These are phyloP conservation scores for Catostomus latipinnis DNA, from an alignment of 2,797 vertebrate genomes.

Conservation along the genomic window DNA sequence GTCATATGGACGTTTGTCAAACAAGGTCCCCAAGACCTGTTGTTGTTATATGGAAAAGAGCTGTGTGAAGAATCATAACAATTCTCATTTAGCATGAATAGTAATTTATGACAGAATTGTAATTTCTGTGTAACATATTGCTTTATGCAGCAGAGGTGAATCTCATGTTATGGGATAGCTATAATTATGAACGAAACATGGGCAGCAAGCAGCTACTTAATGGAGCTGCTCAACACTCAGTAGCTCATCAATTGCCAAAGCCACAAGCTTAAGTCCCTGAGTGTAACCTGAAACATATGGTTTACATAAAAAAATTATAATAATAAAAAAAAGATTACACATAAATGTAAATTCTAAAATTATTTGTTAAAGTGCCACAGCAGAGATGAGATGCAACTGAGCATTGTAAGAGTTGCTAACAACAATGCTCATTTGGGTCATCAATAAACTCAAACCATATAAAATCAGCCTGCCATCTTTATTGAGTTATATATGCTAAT, in stretches of 20 bases:
- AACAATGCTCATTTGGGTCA: slow-evolving; percentile 26
- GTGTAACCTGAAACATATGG: too few species aligned
- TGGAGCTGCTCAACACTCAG: too few species aligned
- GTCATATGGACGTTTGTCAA: too few species aligned
- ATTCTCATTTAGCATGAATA: too few species aligned
- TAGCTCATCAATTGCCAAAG: too few species aligned
- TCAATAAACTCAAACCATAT: slow-evolving; percentile 39
- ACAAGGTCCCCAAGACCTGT: too few species aligned
- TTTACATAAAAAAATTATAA: background rate
- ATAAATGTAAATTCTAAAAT: background rate
- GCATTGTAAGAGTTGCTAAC: slow-evolving; percentile 6
- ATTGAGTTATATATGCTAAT: slow-evolving; percentile 48
- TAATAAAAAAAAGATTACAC: background rate
- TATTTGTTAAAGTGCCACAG: background rate
- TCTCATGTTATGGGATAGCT: slow-evolving; percentile 1
- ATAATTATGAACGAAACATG: background rate
- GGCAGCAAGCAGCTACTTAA: background rate
- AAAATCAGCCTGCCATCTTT: slow-evolving; percentile 43
- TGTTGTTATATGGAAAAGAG: too few species aligned
- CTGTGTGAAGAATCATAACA: too few species aligned
- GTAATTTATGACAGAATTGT: too few species aligned
- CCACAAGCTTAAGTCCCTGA: too few species aligned
- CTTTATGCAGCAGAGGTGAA: too few species aligned
- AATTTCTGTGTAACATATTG: too few species aligned
- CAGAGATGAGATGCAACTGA: slow-evolving; percentile 9